Evolutionary conservation across 1,140 invertebrate species (phyloP), one percentile per base, ranked within the genome.

Genomic region (Phymastichus coffea): DNA sequence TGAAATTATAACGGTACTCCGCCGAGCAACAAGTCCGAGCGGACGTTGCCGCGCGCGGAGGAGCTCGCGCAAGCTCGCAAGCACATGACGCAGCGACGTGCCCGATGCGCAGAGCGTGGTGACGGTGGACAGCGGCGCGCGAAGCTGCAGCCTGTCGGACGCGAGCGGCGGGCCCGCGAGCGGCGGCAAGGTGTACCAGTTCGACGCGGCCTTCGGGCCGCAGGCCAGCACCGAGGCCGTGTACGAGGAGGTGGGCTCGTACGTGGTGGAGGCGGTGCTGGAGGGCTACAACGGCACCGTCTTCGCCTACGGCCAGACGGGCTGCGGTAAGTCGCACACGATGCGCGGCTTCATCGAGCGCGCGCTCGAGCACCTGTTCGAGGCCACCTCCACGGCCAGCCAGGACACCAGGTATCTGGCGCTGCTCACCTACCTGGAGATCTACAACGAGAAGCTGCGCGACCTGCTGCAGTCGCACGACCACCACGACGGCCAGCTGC

Each of bases 351-450:
- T 79, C 57, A 94, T 97, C 68, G 93, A 93, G 9, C 83, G 91
- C 55, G 86, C 91, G 3, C 89, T 96, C 76, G 93, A 95, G 70
- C 94, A 97, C 67, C 86, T 96, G 41, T 97, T 97, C 79, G 93
- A 97, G 75, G 91, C 92, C 0, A 95, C 94, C 28, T 86, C 91
- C 8, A 89, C 93, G 1, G 69, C 77, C 7, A 86, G 89, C 10
- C 87, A 88, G 41, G 84, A 87, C 57, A 86, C 87, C 17, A 92
- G 94, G 73, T 97, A 91, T 75, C 79, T 97, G 38, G 91, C 94
- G 0, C 82, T 95, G 53, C 87, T 93, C n/a, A 94, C 91, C 46
- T 97, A 95, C 74, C 82, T 97, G 37, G 95, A 97, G 77, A 96
- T 96, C 41, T 95, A 96, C 78, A 96, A 95, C 78, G 93, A 95